Evolutionary conservation across 2,888 invertebrate species (phyloP).

Genomic region (Hetaerina titia): DNA sequence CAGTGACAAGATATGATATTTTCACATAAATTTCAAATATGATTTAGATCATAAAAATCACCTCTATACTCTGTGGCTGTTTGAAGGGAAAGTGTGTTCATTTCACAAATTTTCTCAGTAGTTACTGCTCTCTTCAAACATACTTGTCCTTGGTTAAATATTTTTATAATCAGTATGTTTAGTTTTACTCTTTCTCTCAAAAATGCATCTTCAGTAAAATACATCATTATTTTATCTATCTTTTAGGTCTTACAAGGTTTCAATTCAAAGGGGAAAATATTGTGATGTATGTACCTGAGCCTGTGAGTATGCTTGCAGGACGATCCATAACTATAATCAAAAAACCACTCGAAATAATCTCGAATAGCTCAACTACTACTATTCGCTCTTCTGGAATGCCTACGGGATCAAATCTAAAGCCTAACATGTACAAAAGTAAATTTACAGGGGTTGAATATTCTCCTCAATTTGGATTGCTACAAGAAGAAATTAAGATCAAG

Average conservation of each 20-base stretch:
- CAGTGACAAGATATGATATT: no score
- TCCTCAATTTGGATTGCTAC: conserved; percentile 19
- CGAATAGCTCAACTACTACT: not conserved
- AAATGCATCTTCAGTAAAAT: no score
- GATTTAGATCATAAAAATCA: no score
- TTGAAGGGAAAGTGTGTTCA: no score
- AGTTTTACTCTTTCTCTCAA: no score
- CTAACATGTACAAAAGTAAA: not conserved
- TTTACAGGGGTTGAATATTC: not conserved
- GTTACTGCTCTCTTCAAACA: no score
- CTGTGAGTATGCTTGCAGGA: not conserved
- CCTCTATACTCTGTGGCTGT: no score
- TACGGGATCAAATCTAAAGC: not conserved
- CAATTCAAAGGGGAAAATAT: conserved; percentile 59
- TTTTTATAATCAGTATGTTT: no score
- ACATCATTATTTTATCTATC: no score
- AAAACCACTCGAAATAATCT: not conserved
- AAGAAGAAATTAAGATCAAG: conserved; percentile 37
- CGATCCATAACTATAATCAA: not conserved
- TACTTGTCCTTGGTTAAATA: no score
- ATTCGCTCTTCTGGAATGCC: not conserved
- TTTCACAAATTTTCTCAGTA: no score
- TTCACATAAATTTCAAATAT: no score
- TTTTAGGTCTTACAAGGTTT: conserved; percentile 42
- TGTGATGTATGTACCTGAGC: conserved; percentile 37